These are phyloP conservation scores for Sardinella longiceps DNA, from an alignment of 2,797 vertebrate species.

Conservation along the genomic window DNA sequence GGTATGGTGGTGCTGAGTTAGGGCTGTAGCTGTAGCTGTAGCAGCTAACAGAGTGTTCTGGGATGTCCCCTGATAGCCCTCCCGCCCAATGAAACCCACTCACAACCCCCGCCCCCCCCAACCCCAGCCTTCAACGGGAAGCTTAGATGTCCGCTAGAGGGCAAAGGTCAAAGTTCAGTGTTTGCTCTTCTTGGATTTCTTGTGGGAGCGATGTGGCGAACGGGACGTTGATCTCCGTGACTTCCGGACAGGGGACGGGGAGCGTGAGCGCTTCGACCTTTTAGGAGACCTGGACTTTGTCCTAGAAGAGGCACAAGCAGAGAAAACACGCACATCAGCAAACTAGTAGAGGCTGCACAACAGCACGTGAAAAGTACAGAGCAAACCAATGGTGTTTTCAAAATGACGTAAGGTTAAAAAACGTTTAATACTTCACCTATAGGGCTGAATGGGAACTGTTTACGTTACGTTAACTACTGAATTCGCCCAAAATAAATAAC, in stretches of 20 bases:
- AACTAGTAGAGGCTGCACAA: background rate
- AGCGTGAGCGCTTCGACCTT: conserved; percentile 74
- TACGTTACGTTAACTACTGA: too few species aligned
- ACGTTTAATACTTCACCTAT: too few species aligned
- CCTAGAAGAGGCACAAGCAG: conserved; percentile 52
- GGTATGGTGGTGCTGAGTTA: background rate
- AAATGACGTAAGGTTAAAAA: too few species aligned
- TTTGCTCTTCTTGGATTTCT: conserved; percentile 82
- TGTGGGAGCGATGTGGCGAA: conserved; percentile 80
- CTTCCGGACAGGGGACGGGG: conserved; percentile 72
- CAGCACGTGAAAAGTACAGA: too few species aligned
- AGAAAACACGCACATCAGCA: background rate
- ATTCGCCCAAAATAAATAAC: background rate
- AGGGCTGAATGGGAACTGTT: too few species aligned
- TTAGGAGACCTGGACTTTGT: conserved; percentile 72
- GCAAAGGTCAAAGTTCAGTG: conserved; percentile 64
- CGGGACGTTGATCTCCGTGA: conserved; percentile 69
- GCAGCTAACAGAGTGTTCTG: background rate
- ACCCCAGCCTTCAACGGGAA: background rate
- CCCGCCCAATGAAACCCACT: background rate
- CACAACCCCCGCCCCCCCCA: background rate
- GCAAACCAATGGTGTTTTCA: too few species aligned
- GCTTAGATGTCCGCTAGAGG: background rate
- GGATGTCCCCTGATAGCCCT: background rate
- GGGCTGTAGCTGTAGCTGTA: background rate